Percentiles rank a stretch among this genome's conserved stretches.
These are phyloP conservation scores for Panagrolaimus sp. DNA, from an alignment of 1,140 invertebrate species.

Conservation along the genomic window DNA sequence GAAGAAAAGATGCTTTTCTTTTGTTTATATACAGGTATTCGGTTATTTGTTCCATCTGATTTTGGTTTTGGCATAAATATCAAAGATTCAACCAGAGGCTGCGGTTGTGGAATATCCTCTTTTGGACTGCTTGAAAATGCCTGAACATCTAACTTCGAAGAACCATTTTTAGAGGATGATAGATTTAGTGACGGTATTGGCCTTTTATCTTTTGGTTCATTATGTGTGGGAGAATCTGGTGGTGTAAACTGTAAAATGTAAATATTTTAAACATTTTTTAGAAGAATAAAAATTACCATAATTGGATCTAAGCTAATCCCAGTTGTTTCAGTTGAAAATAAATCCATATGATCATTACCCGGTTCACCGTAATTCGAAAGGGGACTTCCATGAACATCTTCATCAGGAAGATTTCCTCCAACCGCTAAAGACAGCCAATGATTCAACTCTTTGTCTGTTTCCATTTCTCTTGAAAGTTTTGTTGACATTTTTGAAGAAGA, in stretches of 20 bases:
- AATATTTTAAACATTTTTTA: neutral
- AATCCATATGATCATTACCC: constrained; percentile 2
- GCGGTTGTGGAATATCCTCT: neutral
- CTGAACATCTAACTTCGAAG: too few species aligned
- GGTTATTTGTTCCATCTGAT: neutral
- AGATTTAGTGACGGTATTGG: neutral
- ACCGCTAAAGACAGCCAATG: constrained; percentile 13
- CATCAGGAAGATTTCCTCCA: constrained; percentile 4
- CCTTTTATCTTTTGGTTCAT: constrained; percentile 1
- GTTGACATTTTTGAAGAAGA: neutral
- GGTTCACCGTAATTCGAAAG: constrained; percentile 3
- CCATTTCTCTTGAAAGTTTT: neutral
- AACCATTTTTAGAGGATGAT: neutral
- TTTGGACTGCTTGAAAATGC: neutral
- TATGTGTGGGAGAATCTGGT: constrained; percentile 1
- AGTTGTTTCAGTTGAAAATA: constrained; percentile 9
- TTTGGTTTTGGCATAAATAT: neutral
- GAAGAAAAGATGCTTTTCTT: neutral
- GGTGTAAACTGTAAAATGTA: neutral
- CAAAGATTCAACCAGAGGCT: neutral
- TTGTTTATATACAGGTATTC: neutral
- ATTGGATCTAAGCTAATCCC: constrained; percentile 12
- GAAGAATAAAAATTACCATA: neutral
- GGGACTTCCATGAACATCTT: constrained; percentile 6
- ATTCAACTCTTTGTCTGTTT: constrained; percentile 8